Base-by-base conservation (phyloP, 2,113 vertebrate genomes). In the Grammomys surdaster region DNA sequence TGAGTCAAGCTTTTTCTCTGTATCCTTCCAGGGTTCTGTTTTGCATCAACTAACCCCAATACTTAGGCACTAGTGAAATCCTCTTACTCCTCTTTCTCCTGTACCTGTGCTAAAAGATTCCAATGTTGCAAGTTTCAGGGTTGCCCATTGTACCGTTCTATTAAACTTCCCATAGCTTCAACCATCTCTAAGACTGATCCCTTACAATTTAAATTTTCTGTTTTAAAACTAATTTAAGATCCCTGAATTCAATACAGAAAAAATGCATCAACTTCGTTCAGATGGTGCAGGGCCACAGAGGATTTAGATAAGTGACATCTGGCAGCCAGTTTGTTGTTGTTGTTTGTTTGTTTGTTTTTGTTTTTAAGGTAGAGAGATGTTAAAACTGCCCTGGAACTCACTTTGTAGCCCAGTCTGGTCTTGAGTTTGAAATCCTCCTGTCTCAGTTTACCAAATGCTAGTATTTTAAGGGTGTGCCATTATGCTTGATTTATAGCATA, bases 191-290 rank as follows among this genome's bases (percentile, higher is more conserved):
- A 87, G 73, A 76, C 17, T 60, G n/a, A 88, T 56, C 58, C 56
- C 28, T 63, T 85, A 20, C 4, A 75, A 0, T 84, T 5, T n/a
- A 33, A 51, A 73, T 7, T 28, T 88, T 73, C 69, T 90, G 1
- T 80, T 95, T 96, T 33, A 75, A 73, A 92, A 56, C 40, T 73
- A 51, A 31, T 60, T 80, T 93, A 31, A 63, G 26, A 43, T 75
- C 56, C 7, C 48, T 36, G 40, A 51, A 48, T 17, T 80, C 60
- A 40, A 78, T 63, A 4, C 20, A 12, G 14, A 86, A 19, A 65
- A 65, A 54, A 84, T 26, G 63, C 0, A 78, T 11, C 70, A 88
- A 78, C 22, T 69, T 19, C 81, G 40, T 54, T 84, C n/a, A 85
- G 46, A 70, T 85, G 26, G 8, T 75, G 46, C 51, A 85, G 40